A percentile compares a stretch with the other conserved stretches of the same genome.
These are phyloP conservation scores for Macquaria ambigua DNA, from an alignment of 2,113 vertebrate species.

Conservation along the genomic window DNA sequence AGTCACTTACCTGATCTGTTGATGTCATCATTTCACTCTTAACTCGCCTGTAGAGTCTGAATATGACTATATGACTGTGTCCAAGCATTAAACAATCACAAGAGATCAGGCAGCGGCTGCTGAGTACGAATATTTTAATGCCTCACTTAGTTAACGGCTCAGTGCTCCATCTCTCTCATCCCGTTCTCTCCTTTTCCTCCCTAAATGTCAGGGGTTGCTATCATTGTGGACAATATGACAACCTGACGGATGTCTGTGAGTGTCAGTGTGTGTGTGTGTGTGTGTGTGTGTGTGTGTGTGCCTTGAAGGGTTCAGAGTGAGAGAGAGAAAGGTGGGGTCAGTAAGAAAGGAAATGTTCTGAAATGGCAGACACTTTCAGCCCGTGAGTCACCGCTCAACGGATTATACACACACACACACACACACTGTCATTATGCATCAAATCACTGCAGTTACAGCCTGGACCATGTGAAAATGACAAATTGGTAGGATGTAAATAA, in stretches of 20 bases:
- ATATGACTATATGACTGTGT: not conserved
- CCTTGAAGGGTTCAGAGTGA: conserved; percentile 32
- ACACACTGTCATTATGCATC: conserved; percentile 44
- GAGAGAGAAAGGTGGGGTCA: conserved; percentile 48
- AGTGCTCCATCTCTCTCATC: conserved; percentile 36
- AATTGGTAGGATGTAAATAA: not conserved
- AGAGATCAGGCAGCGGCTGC: conserved; percentile 8
- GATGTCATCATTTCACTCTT: conserved; percentile 1
- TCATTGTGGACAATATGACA: conserved; percentile 50
- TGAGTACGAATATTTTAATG: conserved; percentile 42
- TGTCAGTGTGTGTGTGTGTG: conserved; percentile 24
- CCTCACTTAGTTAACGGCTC: conserved; percentile 38
- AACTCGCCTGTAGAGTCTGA: not conserved
- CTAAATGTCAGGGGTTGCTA: conserved; percentile 71
- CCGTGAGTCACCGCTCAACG: conserved; percentile 18
- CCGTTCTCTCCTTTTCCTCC: not conserved
- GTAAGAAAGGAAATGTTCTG: conserved; percentile 33
- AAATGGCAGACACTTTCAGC: conserved; percentile 37
- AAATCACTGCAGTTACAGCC: conserved; percentile 47
- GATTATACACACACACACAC: not conserved
- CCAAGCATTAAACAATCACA: conserved; percentile 13
- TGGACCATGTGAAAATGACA: conserved; percentile 10
- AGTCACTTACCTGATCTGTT: not conserved
- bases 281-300: conserved; percentile 32
- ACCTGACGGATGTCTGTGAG: conserved; percentile 56